Evolutionary conservation across 2,113 vertebrate species (phyloP), one percentile per base, ranked within the genome.

Genomic region (Thryonomys swinderianus): DNA sequence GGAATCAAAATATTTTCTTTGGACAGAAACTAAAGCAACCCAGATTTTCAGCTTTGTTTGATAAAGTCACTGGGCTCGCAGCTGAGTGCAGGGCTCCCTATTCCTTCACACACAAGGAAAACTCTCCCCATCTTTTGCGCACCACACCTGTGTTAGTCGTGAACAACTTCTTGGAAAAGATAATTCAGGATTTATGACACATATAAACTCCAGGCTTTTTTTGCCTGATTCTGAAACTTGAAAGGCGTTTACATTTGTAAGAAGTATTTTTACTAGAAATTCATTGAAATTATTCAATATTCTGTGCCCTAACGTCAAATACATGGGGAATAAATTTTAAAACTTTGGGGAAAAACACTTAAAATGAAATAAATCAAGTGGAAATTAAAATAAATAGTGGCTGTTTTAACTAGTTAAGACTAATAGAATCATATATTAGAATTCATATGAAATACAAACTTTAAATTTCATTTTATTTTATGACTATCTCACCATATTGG

Each of bases 201-300:
- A 69, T 76, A 88, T 84, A 76, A 93, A 74, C 17, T 25, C 25
- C 59, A 78, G 45, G 45, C n/a, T n/a, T n/a, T 74, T 94, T 97
- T 62, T 82, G 45, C 7, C 21, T 91, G n/a, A 4, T 74, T 20
- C 32, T 69, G 21, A 0, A 59, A 94, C 0, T 40, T 78, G 7
- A 94, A 92, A 95, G 64, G 53, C n/a, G n/a, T 88, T 85, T 90
- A 69, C 18, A 89, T 86, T 73, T 86, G 10, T 20, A 90, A 90
- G 55, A 66, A 79, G 4, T 64, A 18, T 79, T 90, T 95, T 91
- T 90, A 1, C 61, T 55, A 78, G 11, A 30, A 86, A 83, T 89
- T 7, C 37, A 32, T 32, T 7, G 7, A 86, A 83, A 89, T 66
- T 34, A 45, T 86, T 16, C 42, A 94, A 55, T 92, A 92, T 40